These are phyloP conservation scores for Seira ritae DNA, from an alignment of 2,888 invertebrate genomes.

Conservation along the genomic window DNA sequence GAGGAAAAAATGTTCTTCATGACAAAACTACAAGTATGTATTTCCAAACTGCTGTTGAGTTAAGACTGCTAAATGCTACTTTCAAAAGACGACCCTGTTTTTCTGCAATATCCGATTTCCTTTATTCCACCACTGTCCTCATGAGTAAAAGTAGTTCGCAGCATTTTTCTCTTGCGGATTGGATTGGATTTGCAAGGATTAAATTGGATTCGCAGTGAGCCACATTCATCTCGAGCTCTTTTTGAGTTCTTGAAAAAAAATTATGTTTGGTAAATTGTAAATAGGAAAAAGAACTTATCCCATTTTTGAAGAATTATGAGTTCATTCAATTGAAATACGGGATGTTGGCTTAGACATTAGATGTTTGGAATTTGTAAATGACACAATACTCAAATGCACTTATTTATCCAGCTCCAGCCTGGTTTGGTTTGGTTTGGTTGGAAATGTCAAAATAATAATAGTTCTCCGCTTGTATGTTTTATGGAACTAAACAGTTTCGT, in stretches of 20 bases:
- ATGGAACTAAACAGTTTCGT: background rate
- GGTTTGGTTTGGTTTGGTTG: background rate
- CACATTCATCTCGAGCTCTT: background rate
- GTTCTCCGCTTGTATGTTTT: background rate
- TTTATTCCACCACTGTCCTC: background rate
- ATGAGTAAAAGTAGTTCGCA: too few relatives aligned
- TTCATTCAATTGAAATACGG: too few relatives aligned
- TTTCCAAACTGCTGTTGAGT: slow-evolving; percentile 5
- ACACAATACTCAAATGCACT: background rate
- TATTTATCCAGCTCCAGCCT: background rate
- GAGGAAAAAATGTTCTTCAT: slow-evolving; percentile 2
- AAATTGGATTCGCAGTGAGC: background rate
- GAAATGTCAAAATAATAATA: slow-evolving; percentile 37
- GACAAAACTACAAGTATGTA: background rate
- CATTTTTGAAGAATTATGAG: too few relatives aligned
- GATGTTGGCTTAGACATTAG: too few relatives aligned
- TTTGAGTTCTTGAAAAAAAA: too few relatives aligned
- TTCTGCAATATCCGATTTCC: slow-evolving; percentile 10
- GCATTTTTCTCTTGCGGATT: background rate
- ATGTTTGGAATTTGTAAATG: background rate
- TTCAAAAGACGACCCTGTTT: slow-evolving; percentile 8
- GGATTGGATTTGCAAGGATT: too few relatives aligned
- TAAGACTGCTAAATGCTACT: background rate
- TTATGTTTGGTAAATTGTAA: too few relatives aligned
- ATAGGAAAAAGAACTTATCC: too few relatives aligned